Evolutionary conservation across 2,113 vertebrate genomes (phyloP).

Genomic region (Phrynosoma platyrhinos): DNA sequence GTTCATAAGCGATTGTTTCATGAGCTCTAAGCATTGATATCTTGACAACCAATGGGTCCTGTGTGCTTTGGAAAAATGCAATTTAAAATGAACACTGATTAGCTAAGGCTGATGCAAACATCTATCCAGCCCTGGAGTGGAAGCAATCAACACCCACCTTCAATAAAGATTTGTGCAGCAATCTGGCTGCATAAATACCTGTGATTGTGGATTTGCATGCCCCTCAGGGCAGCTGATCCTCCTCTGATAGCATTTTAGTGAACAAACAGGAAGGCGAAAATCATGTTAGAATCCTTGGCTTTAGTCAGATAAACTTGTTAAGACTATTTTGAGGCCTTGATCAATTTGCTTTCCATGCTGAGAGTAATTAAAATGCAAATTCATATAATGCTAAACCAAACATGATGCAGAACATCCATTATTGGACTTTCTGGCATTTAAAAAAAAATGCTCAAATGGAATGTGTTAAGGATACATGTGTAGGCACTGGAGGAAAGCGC

Average conservation of each 20-base stretch:
- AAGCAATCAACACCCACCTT: slow-evolving; percentile 62
- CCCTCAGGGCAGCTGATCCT: slow-evolving; percentile 54
- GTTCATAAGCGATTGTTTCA: neutral
- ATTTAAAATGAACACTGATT: slow-evolving; percentile 58
- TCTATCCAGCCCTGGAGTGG: neutral
- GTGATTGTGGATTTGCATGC: slow-evolving; percentile 36
- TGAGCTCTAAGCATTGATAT: slow-evolving; percentile 38
- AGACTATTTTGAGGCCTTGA: slow-evolving; percentile 46
- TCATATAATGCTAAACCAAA: slow-evolving; percentile 22
- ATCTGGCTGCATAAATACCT: slow-evolving; percentile 66
- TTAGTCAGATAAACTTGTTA: slow-evolving; percentile 50
- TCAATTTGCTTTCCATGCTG: slow-evolving; percentile 49
- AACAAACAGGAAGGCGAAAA: slow-evolving; percentile 56
- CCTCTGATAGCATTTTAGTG: slow-evolving; percentile 62
- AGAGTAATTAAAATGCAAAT: slow-evolving; percentile 40
- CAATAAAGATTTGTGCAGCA: slow-evolving; percentile 47
- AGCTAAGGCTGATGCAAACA: slow-evolving; percentile 41
- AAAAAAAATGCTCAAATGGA: neutral
- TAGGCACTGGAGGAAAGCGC: rapidly evolving
- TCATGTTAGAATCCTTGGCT: slow-evolving; percentile 60
- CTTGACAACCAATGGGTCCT: slow-evolving; percentile 44
- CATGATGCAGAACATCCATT: neutral
- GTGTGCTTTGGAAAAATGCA: slow-evolving; percentile 58
- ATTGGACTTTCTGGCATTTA: neutral
- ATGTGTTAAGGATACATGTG: too few species aligned